These are phyloP conservation scores for Callipepla squamata DNA, from an alignment of 2,113 vertebrate species.

Conservation along the genomic window DNA sequence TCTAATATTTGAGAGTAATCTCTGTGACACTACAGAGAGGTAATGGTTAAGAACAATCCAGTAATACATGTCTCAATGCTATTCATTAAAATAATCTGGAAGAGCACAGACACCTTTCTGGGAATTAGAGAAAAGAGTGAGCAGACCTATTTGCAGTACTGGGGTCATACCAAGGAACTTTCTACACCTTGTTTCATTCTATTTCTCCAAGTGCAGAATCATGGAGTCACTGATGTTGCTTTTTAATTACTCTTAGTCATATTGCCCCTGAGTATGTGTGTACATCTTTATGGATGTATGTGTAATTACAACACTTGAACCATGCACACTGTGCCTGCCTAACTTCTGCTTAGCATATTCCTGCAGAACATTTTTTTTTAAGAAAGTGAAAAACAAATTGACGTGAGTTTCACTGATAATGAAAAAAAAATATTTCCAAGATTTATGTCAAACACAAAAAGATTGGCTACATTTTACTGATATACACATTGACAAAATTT, in stretches of 20 bases:
- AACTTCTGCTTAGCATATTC: not conserved
- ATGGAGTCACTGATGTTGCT: not conserved
- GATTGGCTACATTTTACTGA: not conserved
- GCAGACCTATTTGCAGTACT: not conserved
- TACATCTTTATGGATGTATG: accelerated
- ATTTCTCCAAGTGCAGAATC: not conserved
- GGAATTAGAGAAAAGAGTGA: not conserved
- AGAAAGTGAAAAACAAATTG: not conserved
- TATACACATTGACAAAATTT: not conserved
- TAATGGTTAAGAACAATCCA: not conserved
- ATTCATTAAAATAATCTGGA: not conserved
- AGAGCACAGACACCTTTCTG: not conserved
- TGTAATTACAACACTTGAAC: not conserved
- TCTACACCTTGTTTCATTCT: not conserved
- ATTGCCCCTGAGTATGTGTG: not conserved
- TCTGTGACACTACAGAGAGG: not conserved
- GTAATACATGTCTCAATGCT: not conserved
- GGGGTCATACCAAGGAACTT: not conserved
- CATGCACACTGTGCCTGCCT: not conserved
- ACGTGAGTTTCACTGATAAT: not conserved
- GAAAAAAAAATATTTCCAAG: not conserved
- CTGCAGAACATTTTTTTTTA: not conserved
- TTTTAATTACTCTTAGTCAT: not conserved
- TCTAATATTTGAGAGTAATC: not conserved
- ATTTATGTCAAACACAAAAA: not conserved